Percentiles rank a stretch among this genome's conserved stretches.
phyloP scores from a whole-genome alignment of 2,888 invertebrate species.

The Coleophora flavipennella region DNA sequence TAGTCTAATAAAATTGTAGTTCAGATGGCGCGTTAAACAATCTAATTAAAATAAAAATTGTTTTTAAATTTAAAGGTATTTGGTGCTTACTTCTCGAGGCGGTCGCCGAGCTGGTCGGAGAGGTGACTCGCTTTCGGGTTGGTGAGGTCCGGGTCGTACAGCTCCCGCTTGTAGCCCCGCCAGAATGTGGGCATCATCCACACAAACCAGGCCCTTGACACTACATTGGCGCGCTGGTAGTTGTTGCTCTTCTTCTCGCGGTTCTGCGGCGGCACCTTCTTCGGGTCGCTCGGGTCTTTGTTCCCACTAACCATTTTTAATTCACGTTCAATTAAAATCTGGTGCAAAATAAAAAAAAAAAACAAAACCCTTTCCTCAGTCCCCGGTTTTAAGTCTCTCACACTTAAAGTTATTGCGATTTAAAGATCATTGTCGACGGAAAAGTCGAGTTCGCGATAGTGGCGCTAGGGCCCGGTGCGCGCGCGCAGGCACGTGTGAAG shows the following conservation, averaged over 20 bases:
- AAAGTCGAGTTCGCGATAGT: conserved; percentile 29
- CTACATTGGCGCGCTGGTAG: conserved; percentile 51
- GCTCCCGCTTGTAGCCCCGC: conserved; percentile 74
- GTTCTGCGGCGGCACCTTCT: conserved; percentile 58
- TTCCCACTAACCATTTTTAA: conserved; percentile 60
- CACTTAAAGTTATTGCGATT: conserved; percentile 28
- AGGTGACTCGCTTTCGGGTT: conserved; percentile 78
- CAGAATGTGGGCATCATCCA: conserved; percentile 72
- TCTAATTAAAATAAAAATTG: too few species aligned
- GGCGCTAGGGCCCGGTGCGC: conserved; percentile 31
- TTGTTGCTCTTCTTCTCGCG: conserved; percentile 64
- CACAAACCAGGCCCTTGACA: conserved; percentile 61
- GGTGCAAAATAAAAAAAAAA: conserved; percentile 10
- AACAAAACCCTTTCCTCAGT: conserved; percentile 14
- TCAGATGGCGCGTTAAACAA: too few species aligned
- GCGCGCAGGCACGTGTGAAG: conserved; percentile 45
- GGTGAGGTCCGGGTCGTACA: conserved; percentile 79
- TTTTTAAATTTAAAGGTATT: too few species aligned
- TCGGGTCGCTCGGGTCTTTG: conserved; percentile 50
- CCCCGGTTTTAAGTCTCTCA: conserved; percentile 12
- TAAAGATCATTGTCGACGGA: conserved; percentile 36
- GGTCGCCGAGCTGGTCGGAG: conserved; percentile 75
- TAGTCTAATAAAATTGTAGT: too few species aligned
- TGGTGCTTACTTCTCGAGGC: conserved; percentile 70
- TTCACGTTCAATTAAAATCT: conserved; percentile 10